These are phyloP conservation scores for Himalopsyche kuldschensis DNA, from an alignment of 2,888 invertebrate genomes.

Conservation along the genomic window DNA sequence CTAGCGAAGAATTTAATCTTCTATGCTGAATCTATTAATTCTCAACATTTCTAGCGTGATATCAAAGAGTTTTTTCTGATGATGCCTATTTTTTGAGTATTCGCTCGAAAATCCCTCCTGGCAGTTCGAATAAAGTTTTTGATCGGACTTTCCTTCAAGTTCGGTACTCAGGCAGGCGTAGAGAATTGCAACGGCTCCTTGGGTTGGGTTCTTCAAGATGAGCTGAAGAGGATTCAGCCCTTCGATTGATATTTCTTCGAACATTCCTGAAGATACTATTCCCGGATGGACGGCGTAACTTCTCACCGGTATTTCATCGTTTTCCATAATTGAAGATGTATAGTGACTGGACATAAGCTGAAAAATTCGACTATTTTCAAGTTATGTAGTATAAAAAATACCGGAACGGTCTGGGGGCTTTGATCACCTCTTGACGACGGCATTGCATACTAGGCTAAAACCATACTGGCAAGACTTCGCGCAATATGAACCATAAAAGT, in stretches of 20 bases:
- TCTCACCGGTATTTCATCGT: constrained; percentile 60
- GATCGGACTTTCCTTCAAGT: constrained; percentile 73
- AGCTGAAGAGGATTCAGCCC: constrained; percentile 58
- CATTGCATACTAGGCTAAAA: too few species aligned
- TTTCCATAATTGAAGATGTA: constrained; percentile 59
- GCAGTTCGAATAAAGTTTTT: constrained; percentile 72
- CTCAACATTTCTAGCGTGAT: not conserved
- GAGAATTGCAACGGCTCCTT: constrained; percentile 78
- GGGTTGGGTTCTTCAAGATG: constrained; percentile 77
- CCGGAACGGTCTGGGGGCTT: too few species aligned
- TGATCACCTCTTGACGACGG: too few species aligned
- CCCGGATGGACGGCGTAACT: constrained; percentile 84
- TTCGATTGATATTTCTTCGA: constrained; percentile 54
- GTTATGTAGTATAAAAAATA: too few species aligned
- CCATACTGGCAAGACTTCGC: too few species aligned
- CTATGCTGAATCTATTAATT: not conserved
- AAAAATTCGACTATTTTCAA: constrained; percentile 20
- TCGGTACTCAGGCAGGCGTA: constrained; percentile 75
- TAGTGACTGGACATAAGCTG: constrained; percentile 63
- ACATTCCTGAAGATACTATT: constrained; percentile 80
- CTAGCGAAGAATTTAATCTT: too few species aligned
- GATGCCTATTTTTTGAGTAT: constrained; percentile 59
- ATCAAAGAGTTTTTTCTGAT: constrained; percentile 38
- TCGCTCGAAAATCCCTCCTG: constrained; percentile 59
- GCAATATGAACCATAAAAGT: too few species aligned